Conservation (phyloP, 2,888 invertebrate species). For the Mythimna vitellina region DNA sequence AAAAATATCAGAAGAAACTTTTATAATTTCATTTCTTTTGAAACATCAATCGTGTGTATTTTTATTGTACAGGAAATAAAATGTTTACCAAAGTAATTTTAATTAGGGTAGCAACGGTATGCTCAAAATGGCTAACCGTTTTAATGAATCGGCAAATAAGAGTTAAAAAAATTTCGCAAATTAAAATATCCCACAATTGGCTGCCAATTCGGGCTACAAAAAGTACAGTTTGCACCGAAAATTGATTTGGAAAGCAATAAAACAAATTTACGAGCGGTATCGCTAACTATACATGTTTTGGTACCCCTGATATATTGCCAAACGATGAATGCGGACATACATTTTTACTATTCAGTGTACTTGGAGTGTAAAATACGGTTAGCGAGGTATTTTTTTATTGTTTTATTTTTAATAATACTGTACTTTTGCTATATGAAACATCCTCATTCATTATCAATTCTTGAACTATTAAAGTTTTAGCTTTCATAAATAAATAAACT, state of each 20-base stretch:
- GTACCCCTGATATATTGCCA: slow-evolving; percentile 58
- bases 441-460: background rate
- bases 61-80: background rate
- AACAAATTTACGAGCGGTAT: slow-evolving; percentile 73
- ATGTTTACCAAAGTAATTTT: background rate
- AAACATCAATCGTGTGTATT: background rate
- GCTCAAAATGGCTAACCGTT: background rate
- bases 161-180: slow-evolving; percentile 12
- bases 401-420: background rate
- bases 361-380: slow-evolving; percentile 17
- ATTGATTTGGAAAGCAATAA: slow-evolving; percentile 72
- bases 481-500: background rate
- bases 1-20: background rate
- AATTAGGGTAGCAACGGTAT: background rate
- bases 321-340: slow-evolving; percentile 54
- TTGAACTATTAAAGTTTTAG: background rate
- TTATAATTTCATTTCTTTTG: background rate
- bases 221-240: slow-evolving; percentile 56
- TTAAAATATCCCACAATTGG: slow-evolving; percentile 36
- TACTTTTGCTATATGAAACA: background rate
- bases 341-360: slow-evolving; percentile 40
- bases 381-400: background rate
- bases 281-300: slow-evolving; percentile 71
- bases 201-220: slow-evolving; percentile 49
- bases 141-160: slow-evolving; percentile 1